Base-by-base conservation (phyloP, 2,888 invertebrate genomes). In the Ernsta delagoae region DNA sequence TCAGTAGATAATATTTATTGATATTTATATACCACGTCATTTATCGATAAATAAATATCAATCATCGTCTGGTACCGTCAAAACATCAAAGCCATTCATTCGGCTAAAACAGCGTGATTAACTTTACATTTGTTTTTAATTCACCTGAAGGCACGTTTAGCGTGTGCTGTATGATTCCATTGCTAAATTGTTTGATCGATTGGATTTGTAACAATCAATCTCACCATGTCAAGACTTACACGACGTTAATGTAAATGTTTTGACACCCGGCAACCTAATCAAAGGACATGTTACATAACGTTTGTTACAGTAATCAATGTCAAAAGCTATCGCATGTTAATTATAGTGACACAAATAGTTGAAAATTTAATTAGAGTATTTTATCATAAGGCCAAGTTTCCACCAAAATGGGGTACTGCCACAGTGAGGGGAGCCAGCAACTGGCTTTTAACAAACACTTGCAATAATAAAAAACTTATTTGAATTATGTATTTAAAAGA, bases 131-230 rank as follows among this genome's bases (percentile, higher is more conserved):
- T 69, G 68, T 69, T 63, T 48, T 36, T 48, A 48, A 63, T 69
- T 59, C 57, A 59, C 31, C 31, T 41, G 34, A 59, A 62, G 61
- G 57, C 68, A 54, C 43, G 45, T 45, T 67, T 53, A 50, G 57
- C 45, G 54, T 45, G 68, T 62, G 48, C 59, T 39, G 1, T 56
- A 61, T 57, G 48, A 53, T 50, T 69, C 68, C 59, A 53, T 69
- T 62, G 68, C 68, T 50, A 48, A 62, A 62, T 57, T 69, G 59
- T 53, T 63, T 68, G 68, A 69, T 69, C 59, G 63, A 69, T 69
- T 63, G 54, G 50, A 59, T 63, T 34, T 16, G 59, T 41, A 48
- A n/a, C 63, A 36, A 63, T 69, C 63, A 62, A 69, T 69, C 68
- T 59, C 45, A 11, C 16, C 16, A 16, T 63, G 67, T 61, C 67